Conservation (phyloP, 2,113 vertebrate species). For the Cottus gobio region DNA sequence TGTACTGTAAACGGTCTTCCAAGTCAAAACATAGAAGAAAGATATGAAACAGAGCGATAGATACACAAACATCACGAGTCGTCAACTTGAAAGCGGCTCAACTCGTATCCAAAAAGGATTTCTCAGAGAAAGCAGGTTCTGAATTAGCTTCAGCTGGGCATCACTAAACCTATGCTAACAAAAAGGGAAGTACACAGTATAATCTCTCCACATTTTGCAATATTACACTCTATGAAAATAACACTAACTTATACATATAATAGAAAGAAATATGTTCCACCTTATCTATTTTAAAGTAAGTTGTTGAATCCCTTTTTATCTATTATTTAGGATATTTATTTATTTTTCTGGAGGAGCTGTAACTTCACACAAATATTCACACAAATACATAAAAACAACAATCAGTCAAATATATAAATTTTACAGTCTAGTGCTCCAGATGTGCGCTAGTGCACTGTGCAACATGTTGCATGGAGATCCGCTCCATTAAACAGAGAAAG, state of each 20-base stretch:
- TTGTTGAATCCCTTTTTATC: neutral
- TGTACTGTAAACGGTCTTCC: neutral
- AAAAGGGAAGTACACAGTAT: neutral
- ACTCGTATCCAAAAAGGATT: neutral
- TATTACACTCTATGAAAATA: slow-evolving; percentile 33
- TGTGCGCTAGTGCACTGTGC: slow-evolving; percentile 69
- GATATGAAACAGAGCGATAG: neutral
- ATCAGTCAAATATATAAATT: slow-evolving; percentile 58
- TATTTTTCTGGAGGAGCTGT: neutral
- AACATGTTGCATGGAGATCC: slow-evolving; percentile 63
- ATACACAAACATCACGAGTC: neutral
- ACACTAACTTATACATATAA: slow-evolving; percentile 7
- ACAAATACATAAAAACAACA: slow-evolving; percentile 25
- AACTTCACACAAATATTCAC: slow-evolving; percentile 19
- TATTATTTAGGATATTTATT: neutral
- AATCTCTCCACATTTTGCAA: slow-evolving; percentile 2
- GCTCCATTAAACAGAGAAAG: neutral
- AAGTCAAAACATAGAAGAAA: neutral
- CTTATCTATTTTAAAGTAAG: neutral
- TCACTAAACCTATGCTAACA: slow-evolving; percentile 4
- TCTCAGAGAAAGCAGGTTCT: neutral
- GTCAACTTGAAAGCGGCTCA: neutral
- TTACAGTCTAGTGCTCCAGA: slow-evolving; percentile 84
- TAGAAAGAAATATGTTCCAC: slow-evolving; percentile 22
- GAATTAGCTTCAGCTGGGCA: slow-evolving; percentile 22